Evolutionary conservation across 2,113 vertebrate species (phyloP).

Genomic region (Candoia aspera): DNA sequence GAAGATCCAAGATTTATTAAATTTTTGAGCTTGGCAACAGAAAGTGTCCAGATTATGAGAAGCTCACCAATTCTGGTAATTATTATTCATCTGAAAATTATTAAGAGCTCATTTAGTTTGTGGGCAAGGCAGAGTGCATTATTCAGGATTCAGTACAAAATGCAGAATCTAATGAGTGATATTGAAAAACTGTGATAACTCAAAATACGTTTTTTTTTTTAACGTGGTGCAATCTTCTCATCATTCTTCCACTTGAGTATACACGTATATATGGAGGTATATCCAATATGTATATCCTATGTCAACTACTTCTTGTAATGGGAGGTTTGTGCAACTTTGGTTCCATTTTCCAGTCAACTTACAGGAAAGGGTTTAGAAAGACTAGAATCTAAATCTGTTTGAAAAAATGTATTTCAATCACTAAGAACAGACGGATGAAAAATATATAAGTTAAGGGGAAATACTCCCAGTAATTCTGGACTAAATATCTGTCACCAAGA

Average conservation of each 20-base stretch:
- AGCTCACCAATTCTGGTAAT: conserved; percentile 47
- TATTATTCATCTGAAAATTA: background rate
- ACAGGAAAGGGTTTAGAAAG: background rate
- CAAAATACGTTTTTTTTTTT: background rate
- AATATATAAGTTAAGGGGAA: background rate
- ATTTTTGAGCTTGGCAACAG: conserved; percentile 41
- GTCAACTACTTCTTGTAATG: background rate
- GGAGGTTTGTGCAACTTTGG: background rate
- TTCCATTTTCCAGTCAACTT: background rate
- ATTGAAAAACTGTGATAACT: background rate
- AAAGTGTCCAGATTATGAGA: conserved; percentile 48
- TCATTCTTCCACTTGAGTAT: background rate
- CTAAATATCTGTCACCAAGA: too few species aligned
- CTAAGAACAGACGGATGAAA: background rate
- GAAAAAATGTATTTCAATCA: background rate
- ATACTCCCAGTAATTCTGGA: too few species aligned
- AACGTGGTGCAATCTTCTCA: background rate
- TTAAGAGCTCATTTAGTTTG: background rate
- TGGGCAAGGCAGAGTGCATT: background rate
- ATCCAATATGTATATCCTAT: background rate
- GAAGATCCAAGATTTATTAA: conserved; percentile 55
- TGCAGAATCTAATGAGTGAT: background rate
- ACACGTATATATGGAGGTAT: background rate
- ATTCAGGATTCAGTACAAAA: background rate
- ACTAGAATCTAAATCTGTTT: too few species aligned